Evolutionary conservation across 2,888 invertebrate species (phyloP), one percentile per base, ranked within the genome.

Genomic region (Leptothorax acervorum): DNA sequence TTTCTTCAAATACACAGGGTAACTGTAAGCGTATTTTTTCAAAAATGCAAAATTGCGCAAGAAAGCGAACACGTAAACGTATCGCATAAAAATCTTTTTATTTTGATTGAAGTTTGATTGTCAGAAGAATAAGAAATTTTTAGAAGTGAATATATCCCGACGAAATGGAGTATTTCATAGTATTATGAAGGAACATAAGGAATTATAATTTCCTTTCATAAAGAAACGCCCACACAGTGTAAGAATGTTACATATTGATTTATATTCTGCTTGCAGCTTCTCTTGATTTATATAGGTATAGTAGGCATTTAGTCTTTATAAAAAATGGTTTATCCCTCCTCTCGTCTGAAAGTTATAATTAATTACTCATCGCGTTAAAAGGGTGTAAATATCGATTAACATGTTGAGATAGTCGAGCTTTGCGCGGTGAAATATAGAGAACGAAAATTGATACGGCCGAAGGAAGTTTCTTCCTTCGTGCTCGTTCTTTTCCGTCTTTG

Each of bases 301-400:
- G 12, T 45, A 28, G 15, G 23, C 35, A 45, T 45, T 53, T 53
- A 53, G 42, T 31, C 45, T 31, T 12, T 15, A 35, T 51, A 53
- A 66, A 79, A 79, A 71, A 63, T 35, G 31, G 11, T 35, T 39
- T 12, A 28, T 35, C 35, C 0, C 35, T 6, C 6, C 35, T 35
- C 6, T 28, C 48, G 15, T 55, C 23, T 28, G 23, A 18, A 79
- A 79, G 35, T 60, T 70, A 39, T 73, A 81, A 73, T 81, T 81
- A 81, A 81, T 81, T 81, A 39, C 23, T 23, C 8, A 18, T 18
- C n/a, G 11, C 35, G 39, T 57, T 55, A 68, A 42, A 18, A 31
- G 48, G 18, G 0, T 11, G 45, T 73, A 60, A 62, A 62, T 62
- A 73, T 81, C 60, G 60, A 81, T 81, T 60, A 71, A 35, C 48